Evolutionary conservation across 2,797 vertebrate species (phyloP), one percentile per base, ranked within the genome.

Genomic region (Anas bernieri): DNA sequence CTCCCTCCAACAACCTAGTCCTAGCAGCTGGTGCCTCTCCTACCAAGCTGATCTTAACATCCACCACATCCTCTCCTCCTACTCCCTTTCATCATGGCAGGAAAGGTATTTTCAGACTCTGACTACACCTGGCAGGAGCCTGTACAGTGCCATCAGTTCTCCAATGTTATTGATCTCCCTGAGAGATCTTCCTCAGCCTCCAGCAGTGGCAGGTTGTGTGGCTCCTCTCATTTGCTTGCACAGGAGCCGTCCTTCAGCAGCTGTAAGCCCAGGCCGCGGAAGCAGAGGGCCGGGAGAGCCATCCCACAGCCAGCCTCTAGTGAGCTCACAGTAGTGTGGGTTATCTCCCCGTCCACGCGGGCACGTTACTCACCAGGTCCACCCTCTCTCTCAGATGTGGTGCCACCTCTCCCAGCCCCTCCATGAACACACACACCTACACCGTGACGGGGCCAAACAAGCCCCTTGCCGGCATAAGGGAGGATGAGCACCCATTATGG

Each of bases 261-360:
- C 39, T 37, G 25, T 26, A 59, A 76, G 23, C 39, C 62, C 63
- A 37, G 22, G 39, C 33, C 55, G 37, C 0, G 37, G 62, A 0
- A 56, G 50, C 17, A 35, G 39, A 41, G 59, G 6, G 39, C 8
- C 8, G 10, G 17, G 12, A 62, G 15, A 68, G 21, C 72, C 64
- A 25, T 26, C 56, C 46, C 33, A 23, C n/a, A 63, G 2, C 4
- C 46, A 48, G 3, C 9, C 59, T 37, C 41, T 5, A 7, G 15
- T 7, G 26, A 55, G 20, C 22, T 26, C 0, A 0, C 0, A 0
- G 11, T 33, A 41, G 28, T 39, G 11, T 12, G 39, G 31, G 17
- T 1, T 35, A 30, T 25, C 9, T 43, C 31, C 54, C 28, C 62
- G 72, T 11, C 56, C 8, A 7, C 1, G 5, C 66, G 31, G 18